phyloP scores from a whole-genome alignment of 2,113 vertebrate species.

The Paramormyrops kingsleyae region DNA sequence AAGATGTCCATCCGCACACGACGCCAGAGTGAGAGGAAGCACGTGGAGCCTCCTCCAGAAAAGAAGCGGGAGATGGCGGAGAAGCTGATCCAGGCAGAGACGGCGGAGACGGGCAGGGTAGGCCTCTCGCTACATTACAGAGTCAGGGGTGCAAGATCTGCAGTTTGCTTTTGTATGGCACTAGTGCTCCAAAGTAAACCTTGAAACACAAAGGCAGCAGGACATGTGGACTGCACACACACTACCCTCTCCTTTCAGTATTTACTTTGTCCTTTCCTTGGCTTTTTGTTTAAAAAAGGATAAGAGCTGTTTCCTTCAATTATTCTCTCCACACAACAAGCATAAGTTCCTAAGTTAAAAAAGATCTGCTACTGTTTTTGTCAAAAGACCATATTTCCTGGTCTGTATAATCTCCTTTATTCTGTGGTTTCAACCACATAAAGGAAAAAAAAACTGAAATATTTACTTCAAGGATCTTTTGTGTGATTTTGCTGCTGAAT shows the following conservation, averaged over 20 bases:
- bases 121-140: neutral
- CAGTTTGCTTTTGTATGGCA: neutral
- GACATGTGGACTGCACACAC: neutral
- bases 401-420: neutral
- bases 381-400: neutral
- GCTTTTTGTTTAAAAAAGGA: neutral
- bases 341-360: neutral
- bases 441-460: neutral
- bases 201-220: neutral
- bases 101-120: conserved; percentile 72
- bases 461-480: neutral
- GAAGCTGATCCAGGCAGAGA: conserved; percentile 79
- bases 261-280: neutral
- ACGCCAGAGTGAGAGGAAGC: conserved; percentile 61
- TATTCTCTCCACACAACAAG: neutral
- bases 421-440: neutral
- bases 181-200: neutral
- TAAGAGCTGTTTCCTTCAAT: neutral
- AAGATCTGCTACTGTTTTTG: neutral
- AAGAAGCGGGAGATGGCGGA: conserved; percentile 48
- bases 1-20: conserved; percentile 59
- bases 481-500: neutral
- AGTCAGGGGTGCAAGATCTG: neutral
- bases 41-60: conserved; percentile 43
- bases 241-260: neutral